These are phyloP conservation scores for Isotomurus palustris DNA, from an alignment of 2,888 invertebrate genomes.

Conservation along the genomic window DNA sequence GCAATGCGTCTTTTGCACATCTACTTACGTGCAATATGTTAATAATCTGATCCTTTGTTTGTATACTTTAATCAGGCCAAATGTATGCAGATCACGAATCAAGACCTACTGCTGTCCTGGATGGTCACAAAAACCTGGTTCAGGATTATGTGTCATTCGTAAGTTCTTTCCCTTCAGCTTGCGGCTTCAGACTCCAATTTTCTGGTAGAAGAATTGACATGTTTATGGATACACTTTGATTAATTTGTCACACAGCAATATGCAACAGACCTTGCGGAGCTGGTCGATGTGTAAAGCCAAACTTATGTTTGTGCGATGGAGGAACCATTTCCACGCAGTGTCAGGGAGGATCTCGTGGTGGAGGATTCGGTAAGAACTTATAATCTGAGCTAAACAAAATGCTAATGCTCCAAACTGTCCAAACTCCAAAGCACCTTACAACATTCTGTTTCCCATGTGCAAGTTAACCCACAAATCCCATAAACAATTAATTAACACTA, in stretches of 20 bases:
- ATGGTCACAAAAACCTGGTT: constrained; percentile 69
- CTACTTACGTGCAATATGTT: no score
- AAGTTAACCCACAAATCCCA: no score
- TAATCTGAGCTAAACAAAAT: no score
- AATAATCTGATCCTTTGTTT: constrained; percentile 47
- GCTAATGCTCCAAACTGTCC: no score
- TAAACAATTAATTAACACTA: no score
- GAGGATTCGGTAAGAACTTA: no score
- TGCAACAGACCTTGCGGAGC: constrained; percentile 68
- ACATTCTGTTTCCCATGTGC: no score
- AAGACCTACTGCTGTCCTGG: constrained; percentile 79
- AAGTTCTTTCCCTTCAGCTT: constrained; percentile 52
- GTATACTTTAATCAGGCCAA: constrained; percentile 64
- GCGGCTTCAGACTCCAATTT: constrained; percentile 47
- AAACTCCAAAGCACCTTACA: no score
- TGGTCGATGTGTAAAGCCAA: constrained; percentile 73
- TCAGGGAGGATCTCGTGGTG: constrained; percentile 36
- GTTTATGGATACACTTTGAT: constrained; percentile 11
- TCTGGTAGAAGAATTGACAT: neutral
- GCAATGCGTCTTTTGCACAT: neutral
- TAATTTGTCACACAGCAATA: constrained; percentile 57
- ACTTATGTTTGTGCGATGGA: constrained; percentile 71
- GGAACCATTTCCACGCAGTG: constrained; percentile 64
- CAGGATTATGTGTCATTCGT: constrained; percentile 76
- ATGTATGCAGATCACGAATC: constrained; percentile 70